A percentile compares a stretch with the other conserved stretches of the same genome.
phyloP scores from a whole-genome alignment of 2,113 vertebrate genomes.

The Symphodus melops region DNA sequence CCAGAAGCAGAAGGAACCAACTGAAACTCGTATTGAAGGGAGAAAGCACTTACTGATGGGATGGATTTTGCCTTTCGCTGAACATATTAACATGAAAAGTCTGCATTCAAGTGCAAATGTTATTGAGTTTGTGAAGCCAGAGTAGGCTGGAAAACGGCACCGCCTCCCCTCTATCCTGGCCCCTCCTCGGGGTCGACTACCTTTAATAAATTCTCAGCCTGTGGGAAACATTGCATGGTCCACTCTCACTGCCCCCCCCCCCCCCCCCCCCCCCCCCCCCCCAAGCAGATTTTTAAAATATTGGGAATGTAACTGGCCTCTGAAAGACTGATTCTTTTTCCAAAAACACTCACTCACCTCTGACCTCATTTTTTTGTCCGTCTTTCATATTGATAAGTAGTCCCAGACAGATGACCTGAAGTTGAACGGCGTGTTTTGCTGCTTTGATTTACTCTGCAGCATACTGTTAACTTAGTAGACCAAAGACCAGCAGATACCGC shows the following conservation, averaged over 20 bases:
- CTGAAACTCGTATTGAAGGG: too few species aligned
- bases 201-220: conserved; percentile 37
- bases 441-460: conserved; percentile 11
- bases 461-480: background rate
- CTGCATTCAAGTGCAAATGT: background rate
- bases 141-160: background rate
- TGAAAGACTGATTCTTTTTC: conserved; percentile 2
- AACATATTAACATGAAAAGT: background rate
- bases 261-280: background rate
- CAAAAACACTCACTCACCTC: conserved; percentile 6
- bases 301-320: conserved; percentile 15
- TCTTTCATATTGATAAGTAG: conserved; percentile 7
- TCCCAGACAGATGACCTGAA: conserved; percentile 1
- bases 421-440: conserved; percentile 26
- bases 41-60: too few species aligned
- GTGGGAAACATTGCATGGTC: conserved; percentile 26
- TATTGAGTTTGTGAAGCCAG: background rate
- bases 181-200: background rate
- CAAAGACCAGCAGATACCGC: conserved; percentile 12
- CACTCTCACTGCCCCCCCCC: background rate
- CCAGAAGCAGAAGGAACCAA: too few species aligned
- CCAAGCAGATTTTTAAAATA: conserved; percentile 29
- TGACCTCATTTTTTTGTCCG: conserved; percentile 3
- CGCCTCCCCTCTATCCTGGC: too few species aligned
- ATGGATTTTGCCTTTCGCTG: too few species aligned